Conservation (phyloP, 37 sponge, comb jelly and placozoan genomes). For the Axinella damicornis region DNA sequence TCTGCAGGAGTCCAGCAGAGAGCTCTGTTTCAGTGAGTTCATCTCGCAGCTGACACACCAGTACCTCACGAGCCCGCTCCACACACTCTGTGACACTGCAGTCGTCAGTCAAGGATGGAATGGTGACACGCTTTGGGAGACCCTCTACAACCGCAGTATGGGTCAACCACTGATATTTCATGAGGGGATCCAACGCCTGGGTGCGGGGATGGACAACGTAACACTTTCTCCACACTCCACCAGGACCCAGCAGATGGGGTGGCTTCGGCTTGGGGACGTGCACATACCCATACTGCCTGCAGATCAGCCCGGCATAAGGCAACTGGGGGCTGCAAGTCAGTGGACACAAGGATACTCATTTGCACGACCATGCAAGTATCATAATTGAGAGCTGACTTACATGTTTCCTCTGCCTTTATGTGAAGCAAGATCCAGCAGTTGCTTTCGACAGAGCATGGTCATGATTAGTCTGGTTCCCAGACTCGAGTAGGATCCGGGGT, state of each 20-base stretch:
- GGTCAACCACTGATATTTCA: constrained; percentile 79
- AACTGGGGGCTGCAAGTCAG: no score
- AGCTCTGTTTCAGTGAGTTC: not conserved
- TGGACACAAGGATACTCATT: no score
- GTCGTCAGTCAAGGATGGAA: constrained; percentile 22
- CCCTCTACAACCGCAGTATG: constrained; percentile 54
- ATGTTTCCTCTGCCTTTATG: no score
- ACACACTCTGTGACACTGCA: no score
- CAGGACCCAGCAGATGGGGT: constrained; percentile 83
- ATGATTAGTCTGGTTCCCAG: no score
- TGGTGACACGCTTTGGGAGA: constrained; percentile 41
- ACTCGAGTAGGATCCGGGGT: no score
- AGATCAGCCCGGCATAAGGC: no score
- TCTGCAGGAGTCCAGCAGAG: constrained; percentile 41
- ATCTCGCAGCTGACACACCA: constrained; percentile 22
- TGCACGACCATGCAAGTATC: no score
- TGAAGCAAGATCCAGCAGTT: no score
- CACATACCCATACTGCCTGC: constrained; percentile 66
- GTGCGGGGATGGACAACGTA: constrained; percentile 67
- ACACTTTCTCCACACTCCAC: constrained; percentile 80
- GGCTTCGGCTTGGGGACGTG: constrained; percentile 67
- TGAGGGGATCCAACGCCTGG: constrained; percentile 38
- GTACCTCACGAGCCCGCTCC: constrained; percentile 39
- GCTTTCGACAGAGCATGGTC: no score
- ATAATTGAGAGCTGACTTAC: no score